A percentile compares a stretch with the other conserved stretches of the same genome.
These are phyloP conservation scores for Nyctibius bracteatus DNA, from an alignment of 2,113 vertebrate species.

Conservation along the genomic window DNA sequence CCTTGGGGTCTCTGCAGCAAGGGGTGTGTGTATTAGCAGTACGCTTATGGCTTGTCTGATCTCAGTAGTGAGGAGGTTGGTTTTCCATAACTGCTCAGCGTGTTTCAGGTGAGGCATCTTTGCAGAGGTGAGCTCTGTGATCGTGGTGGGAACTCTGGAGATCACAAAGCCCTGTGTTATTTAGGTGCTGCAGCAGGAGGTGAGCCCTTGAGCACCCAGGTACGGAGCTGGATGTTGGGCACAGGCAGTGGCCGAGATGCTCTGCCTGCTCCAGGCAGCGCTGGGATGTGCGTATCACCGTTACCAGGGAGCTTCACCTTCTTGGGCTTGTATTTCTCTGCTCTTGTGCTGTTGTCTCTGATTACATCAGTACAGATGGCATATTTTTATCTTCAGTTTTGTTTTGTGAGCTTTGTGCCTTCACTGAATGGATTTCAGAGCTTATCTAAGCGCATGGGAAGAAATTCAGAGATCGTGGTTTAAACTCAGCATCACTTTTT, in stretches of 20 bases:
- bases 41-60: too few relatives aligned
- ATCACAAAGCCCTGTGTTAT: neutral
- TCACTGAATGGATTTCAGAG: neutral
- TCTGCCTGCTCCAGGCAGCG: neutral
- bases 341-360: neutral
- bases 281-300: rapidly evolving
- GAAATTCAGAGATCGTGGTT: neutral
- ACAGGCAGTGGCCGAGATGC: neutral
- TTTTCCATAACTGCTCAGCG: neutral
- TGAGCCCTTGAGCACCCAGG: neutral
- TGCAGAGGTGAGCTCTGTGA: neutral
- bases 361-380: rapidly evolving
- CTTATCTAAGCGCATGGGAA: neutral
- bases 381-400: neutral
- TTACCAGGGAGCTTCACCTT: neutral
- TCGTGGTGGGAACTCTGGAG: neutral
- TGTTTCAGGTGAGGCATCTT: neutral
- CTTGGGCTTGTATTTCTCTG: neutral
- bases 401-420: neutral
- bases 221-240: neutral
- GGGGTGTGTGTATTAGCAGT: too few relatives aligned
- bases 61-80: neutral
- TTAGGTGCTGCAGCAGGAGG: neutral
- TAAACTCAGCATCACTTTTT: neutral
- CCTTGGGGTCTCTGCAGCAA: rapidly evolving